These are phyloP conservation scores for Chlorospingus flavigularis DNA, from an alignment of 2,797 vertebrate genomes.

Conservation along the genomic window DNA sequence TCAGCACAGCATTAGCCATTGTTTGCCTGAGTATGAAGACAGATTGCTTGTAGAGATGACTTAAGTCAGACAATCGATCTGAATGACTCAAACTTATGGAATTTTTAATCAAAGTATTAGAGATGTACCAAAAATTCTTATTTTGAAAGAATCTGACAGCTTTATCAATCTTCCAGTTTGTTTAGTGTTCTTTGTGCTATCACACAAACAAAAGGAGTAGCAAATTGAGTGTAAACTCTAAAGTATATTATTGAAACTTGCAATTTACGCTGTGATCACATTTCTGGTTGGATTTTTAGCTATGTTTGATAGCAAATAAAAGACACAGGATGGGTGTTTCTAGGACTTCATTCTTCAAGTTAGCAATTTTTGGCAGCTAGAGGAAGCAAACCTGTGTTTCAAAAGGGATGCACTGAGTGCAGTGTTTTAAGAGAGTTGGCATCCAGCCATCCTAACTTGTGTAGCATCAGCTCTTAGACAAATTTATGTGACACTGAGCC, in stretches of 20 bases:
- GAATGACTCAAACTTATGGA: neutral
- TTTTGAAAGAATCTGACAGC: neutral
- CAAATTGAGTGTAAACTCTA: neutral
- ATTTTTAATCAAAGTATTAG: neutral
- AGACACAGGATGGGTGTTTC: neutral
- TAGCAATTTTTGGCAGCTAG: neutral
- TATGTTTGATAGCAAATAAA: neutral
- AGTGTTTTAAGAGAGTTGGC: neutral
- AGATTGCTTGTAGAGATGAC: neutral
- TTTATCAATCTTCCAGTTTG: neutral
- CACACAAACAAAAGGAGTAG: neutral
- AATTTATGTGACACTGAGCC: neutral
- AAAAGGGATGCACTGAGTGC: neutral
- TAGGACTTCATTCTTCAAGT: neutral
- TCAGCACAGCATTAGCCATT: neutral
- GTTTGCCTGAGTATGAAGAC: neutral
- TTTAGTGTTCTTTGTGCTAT: neutral
- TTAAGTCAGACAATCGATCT: neutral
- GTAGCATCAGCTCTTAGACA: conserved; percentile 12
- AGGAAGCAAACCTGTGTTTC: neutral
- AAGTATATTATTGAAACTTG: neutral
- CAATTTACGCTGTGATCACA: neutral
- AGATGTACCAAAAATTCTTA: neutral
- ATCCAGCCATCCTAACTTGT: neutral
- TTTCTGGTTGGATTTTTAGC: neutral